These are phyloP conservation scores for Sternotherus odoratus DNA, from an alignment of 2,797 vertebrate species.

Conservation along the genomic window DNA sequence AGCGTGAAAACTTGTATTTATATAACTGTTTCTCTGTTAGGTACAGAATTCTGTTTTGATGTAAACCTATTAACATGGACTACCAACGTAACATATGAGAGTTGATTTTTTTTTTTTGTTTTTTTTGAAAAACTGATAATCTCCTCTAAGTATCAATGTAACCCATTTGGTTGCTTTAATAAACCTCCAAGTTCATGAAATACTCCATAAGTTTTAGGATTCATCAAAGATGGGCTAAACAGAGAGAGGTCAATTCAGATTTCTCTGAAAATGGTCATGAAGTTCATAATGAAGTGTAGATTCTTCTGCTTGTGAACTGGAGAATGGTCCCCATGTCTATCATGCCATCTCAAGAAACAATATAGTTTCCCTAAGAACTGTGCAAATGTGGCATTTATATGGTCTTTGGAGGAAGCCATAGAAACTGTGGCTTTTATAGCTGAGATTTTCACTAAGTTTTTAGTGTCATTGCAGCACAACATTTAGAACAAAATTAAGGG, in stretches of 20 bases:
- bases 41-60: conserved; percentile 68
- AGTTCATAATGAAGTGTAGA: neutral
- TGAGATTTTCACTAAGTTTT: neutral
- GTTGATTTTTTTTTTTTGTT: neutral
- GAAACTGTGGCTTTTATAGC: neutral
- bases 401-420: neutral
- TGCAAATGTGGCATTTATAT: neutral
- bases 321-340: neutral
- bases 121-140: conserved; percentile 25
- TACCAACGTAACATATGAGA: conserved; percentile 46
- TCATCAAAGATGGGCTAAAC: neutral
- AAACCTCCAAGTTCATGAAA: neutral
- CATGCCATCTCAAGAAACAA: neutral
- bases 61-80: conserved; percentile 61
- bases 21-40: conserved; percentile 67
- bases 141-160: conserved; percentile 25
- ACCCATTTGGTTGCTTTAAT: conserved; percentile 9
- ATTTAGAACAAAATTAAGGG: neutral
- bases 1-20: conserved; percentile 71
- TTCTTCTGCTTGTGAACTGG: neutral
- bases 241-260: neutral
- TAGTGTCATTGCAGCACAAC: neutral
- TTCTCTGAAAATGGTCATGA: neutral
- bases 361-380: neutral
- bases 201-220: neutral